Evolutionary conservation across 1,140 invertebrate genomes (phyloP), one percentile per base, ranked within the genome.

Genomic region (Macrotrachela quadricornifera): DNA sequence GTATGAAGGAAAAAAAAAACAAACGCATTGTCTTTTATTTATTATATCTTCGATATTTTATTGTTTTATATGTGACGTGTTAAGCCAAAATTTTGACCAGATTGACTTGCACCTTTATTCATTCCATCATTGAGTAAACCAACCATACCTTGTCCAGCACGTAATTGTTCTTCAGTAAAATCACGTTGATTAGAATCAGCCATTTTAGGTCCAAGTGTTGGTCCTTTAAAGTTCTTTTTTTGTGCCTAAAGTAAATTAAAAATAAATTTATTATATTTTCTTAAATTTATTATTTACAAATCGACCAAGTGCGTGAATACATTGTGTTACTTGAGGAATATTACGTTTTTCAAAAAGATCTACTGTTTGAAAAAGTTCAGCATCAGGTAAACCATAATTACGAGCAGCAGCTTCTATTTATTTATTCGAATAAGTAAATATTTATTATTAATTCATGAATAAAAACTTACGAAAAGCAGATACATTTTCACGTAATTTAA

Each of bases 401-500:
- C 38, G 15, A 30, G 50, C 49, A 15, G 56, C 49, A 30, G 21
- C n/a, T 52, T 30, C 12, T 16, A 12, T 46, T 18, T 10, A 52
- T 67, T 38, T 60, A 77, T 47, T 80, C 78, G 58, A 82, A 77
- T 0, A 83, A 85, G 59, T 30, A 4, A 30, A 30, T 30, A 4
- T 8, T 30, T 4, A 4, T 30, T 2, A 30, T 4, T 30, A 30
- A 30, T 4, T 30, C 8, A 30, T 30, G 21, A 30, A 4, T 30
- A n/a, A n/a, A n/a, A n/a, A 30, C 21, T 82, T 80, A 66, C 87
- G 83, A 71, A 94, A 91, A 59, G 83, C 83, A 63, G 57, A 73
- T 64, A 88, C 83, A 74, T 91, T 91, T 72, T 91, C 85, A 84
- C 90, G 88, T 76, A 90, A 78, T 64, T 86, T 87, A 77, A 90